Conservation (phyloP, 2,888 invertebrate genomes). For the Disparrhopalites patrizii region DNA sequence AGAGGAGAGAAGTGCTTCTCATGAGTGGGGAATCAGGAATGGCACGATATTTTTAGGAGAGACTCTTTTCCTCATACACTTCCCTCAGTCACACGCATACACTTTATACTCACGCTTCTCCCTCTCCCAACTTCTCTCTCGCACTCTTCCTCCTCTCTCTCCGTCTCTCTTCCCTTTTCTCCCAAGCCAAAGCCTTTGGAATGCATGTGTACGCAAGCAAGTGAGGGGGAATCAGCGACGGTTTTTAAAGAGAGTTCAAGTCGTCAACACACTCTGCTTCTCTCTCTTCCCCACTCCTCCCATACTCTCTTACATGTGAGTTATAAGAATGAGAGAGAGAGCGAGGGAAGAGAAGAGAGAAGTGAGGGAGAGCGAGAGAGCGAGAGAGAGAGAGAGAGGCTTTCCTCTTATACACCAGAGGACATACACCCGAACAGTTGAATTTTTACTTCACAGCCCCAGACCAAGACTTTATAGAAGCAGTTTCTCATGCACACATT, state of each 20-base stretch:
- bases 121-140: background rate
- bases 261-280: background rate
- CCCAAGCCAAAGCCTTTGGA: too few species aligned
- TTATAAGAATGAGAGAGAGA: background rate
- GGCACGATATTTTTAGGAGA: slow-evolving; percentile 23
- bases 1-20: slow-evolving; percentile 9
- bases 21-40: slow-evolving; percentile 24
- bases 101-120: background rate
- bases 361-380: background rate
- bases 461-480: background rate
- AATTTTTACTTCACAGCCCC: too few species aligned
- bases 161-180: background rate
- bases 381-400: background rate
- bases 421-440: background rate
- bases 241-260: too few species aligned
- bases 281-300: background rate
- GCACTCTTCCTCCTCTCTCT: background rate
- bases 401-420: background rate
- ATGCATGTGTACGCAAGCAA: background rate
- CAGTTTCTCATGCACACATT: background rate
- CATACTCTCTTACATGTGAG: background rate
- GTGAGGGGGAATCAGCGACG: background rate
- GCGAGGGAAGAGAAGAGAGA: background rate
- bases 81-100: slow-evolving; percentile 6
- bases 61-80: slow-evolving; percentile 6